Percentiles rank a stretch among this genome's conserved stretches.
Conservation (phyloP, 2,113 vertebrate genomes). For the Bombycilla garrulus region DNA sequence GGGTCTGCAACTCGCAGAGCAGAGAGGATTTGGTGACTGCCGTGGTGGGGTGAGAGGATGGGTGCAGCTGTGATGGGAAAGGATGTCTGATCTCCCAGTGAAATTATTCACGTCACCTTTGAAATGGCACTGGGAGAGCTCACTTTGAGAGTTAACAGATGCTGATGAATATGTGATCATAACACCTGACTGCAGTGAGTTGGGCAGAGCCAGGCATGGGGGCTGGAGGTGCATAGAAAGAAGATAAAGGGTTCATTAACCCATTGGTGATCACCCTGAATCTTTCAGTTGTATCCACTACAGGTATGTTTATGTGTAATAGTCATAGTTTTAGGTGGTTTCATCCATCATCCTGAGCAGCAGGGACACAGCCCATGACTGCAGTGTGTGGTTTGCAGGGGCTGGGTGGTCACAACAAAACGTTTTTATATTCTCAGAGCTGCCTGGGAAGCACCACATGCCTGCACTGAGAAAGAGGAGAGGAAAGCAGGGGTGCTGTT, state of each 20-base stretch:
- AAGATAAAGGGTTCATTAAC: neutral
- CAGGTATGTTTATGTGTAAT: accelerated
- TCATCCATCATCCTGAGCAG: neutral
- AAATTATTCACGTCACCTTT: neutral
- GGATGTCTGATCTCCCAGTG: neutral
- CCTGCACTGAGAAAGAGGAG: neutral
- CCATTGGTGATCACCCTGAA: neutral
- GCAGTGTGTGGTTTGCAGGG: neutral
- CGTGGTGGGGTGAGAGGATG: neutral
- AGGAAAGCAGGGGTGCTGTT: neutral
- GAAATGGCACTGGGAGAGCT: neutral
- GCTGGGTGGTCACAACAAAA: neutral
- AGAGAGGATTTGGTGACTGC: neutral
- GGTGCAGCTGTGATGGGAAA: neutral
- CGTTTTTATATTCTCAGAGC: neutral
- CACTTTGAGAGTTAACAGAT: neutral
- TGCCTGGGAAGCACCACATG: accelerated
- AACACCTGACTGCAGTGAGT: neutral
- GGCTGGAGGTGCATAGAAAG: neutral
- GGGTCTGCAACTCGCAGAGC: neutral
- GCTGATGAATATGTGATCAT: neutral
- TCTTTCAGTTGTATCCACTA: neutral
- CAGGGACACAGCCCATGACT: neutral
- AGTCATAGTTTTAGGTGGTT: accelerated
- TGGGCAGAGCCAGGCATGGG: neutral